phyloP scores from a whole-genome alignment of 2,888 invertebrate species.

The Pandemis cinnamomeana region DNA sequence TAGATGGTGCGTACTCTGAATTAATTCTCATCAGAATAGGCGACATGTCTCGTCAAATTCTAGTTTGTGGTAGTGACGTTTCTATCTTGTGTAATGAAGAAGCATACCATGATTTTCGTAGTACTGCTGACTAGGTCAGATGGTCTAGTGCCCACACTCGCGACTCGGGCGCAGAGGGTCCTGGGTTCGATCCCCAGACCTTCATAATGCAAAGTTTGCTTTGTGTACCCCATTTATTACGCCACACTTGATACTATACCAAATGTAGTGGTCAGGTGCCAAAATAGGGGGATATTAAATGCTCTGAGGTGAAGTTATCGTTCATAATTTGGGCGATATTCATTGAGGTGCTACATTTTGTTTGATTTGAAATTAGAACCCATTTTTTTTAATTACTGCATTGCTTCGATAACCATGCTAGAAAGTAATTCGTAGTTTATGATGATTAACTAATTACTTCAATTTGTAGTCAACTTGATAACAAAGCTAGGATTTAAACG shows the following conservation, averaged over 20 bases:
- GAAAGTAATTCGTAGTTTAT: background rate
- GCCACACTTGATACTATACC: slow-evolving; percentile 78
- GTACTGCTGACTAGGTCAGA: background rate
- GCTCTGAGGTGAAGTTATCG: slow-evolving; percentile 73
- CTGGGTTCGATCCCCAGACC: slow-evolving; percentile 62
- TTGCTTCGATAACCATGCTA: background rate
- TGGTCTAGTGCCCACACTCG: slow-evolving; percentile 47
- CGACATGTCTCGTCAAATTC: background rate
- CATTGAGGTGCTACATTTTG: slow-evolving; percentile 67
- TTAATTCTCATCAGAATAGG: background rate
- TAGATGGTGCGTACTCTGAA: slow-evolving; percentile 21
- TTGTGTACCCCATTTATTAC: slow-evolving; percentile 70
- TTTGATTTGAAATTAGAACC: background rate
- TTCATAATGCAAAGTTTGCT: background rate
- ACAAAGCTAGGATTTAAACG: too few relatives aligned
- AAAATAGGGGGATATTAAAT: slow-evolving; percentile 69
- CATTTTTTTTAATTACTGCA: background rate
- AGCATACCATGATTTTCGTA: slow-evolving; percentile 43
- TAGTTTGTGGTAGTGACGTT: background rate
- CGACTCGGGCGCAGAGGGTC: slow-evolving; percentile 39
- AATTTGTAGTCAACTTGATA: too few relatives aligned
- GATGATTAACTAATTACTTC: too few relatives aligned
- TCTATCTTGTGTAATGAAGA: background rate
- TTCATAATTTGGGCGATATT: slow-evolving; percentile 59
- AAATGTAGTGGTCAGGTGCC: slow-evolving; percentile 77